A percentile compares a stretch with the other conserved stretches of the same genome.
These are phyloP conservation scores for Eupristina koningsbergeri DNA, from an alignment of 1,140 invertebrate genomes.

Conservation along the genomic window DNA sequence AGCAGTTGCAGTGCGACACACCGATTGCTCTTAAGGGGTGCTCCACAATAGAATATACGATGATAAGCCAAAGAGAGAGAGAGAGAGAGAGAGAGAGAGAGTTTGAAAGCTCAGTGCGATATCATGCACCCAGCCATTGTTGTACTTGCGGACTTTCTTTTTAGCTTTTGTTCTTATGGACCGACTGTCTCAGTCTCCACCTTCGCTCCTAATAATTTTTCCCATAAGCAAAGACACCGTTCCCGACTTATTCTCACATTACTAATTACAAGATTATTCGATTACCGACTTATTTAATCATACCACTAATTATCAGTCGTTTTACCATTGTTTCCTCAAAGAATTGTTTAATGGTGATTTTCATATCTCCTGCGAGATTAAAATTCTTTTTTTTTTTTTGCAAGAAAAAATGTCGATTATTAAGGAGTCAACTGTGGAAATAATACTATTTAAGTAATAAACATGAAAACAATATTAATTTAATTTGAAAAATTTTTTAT, in stretches of 20 bases:
- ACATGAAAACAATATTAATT: no score
- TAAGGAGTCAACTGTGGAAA: not conserved
- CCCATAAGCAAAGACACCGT: not conserved
- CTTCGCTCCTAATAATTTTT: not conserved
- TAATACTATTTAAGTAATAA: not conserved
- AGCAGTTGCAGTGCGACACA: slow-evolving; percentile 15
- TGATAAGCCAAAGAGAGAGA: not conserved
- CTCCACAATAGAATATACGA: slow-evolving; percentile 29
- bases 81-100: not conserved
- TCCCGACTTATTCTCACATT: not conserved
- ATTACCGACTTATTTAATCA: not conserved
- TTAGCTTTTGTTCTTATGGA: not conserved
- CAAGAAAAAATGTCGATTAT: no score
- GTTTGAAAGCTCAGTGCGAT: slow-evolving; percentile 2
- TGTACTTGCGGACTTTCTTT: not conserved
- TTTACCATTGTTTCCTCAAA: not conserved
- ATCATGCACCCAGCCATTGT: not conserved
- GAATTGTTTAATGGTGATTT: not conserved
- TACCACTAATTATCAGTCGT: not conserved
- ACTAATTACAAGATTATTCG: not conserved
- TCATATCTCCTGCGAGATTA: not conserved
- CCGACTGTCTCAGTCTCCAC: not conserved
- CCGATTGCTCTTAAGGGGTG: slow-evolving; percentile 30
- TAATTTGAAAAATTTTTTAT: no score
- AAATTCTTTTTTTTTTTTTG: not conserved